These are phyloP conservation scores for Diadophis punctatus DNA, from an alignment of 2,113 vertebrate species.

Conservation along the genomic window DNA sequence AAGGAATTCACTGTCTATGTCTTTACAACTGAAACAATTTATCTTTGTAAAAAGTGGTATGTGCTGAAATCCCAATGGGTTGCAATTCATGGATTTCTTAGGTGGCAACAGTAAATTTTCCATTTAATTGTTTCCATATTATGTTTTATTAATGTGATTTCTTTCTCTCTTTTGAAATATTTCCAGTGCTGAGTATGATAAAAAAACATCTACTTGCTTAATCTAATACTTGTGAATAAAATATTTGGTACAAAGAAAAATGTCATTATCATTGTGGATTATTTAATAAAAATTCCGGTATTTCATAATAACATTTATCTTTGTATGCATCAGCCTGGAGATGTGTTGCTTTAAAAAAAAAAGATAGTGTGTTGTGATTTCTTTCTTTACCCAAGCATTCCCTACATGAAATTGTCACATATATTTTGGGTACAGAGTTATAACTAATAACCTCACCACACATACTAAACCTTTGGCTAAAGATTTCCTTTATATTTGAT, in stretches of 20 bases:
- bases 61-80: not conserved
- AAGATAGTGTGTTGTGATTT: not conserved
- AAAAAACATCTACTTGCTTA: not conserved
- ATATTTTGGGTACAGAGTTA: not conserved
- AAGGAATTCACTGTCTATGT: not conserved
- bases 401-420: not conserved
- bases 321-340: not conserved
- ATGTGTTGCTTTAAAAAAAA: not conserved
- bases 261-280: not conserved
- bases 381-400: not conserved
- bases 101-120: not conserved
- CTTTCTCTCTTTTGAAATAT: not conserved
- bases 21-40: not conserved
- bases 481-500: not conserved
- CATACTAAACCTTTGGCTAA: not conserved
- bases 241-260: not conserved
- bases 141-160: not conserved
- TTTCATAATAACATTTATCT: not conserved
- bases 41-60: constrained; percentile 3
- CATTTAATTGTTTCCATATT: not conserved
- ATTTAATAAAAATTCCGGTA: not conserved
- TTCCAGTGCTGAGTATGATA: not conserved
- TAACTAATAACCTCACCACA: not conserved
- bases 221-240: not conserved
- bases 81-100: not conserved